Base-by-base conservation (phyloP, 2,113 vertebrate species). In the Leptodactylus fuscus region DNA sequence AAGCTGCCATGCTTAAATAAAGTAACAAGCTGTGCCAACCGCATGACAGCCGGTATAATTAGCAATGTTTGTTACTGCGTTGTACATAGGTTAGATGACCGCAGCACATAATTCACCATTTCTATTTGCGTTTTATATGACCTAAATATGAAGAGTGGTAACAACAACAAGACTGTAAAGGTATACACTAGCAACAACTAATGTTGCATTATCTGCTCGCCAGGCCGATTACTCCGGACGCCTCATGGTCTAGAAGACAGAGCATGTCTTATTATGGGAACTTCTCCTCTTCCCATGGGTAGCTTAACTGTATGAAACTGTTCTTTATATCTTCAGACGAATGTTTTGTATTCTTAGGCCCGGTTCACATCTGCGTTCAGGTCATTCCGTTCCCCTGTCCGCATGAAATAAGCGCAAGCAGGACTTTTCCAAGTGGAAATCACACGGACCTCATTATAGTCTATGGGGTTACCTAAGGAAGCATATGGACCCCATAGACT, bases 101-200 rank as follows among this genome's bases (percentile, higher is more conserved):
- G 22, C 60, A 48, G 83, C 83, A 79, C 62, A 79, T 79, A 70
- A 62, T 79, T 85, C 29, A 70, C 74, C 15, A 53, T 32, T 41
- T 85, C 83, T 85, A 85, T 79, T 85, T 85, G 62, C 58, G 75
- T 70, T 85, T 85, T 78, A 78, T 53, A 49, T 41, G 76, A 36
- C 60, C 75, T 70, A 79, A 79, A 77, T 48, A 29, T 46, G 82
- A 83, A 75, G 29, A 51, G 81, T 76, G 15, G 73, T 38, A 73
- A 58, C 75, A 78, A 78, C 77, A 77, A 77, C 73, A 79, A 79
- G 49, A 44, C 69, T 58, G 81, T 58, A 53, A 53, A 51, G 65
- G 49, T 44, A 41, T 24, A 83, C 49, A 83, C 67, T 58, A 83
- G 69, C 67, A 83, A 83, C 81, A 82, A 82, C 38, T 44, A 41